A percentile compares a stretch with the other conserved stretches of the same genome.
These are phyloP conservation scores for Patella pellucida DNA, from an alignment of 2,888 invertebrate genomes.

Conservation along the genomic window DNA sequence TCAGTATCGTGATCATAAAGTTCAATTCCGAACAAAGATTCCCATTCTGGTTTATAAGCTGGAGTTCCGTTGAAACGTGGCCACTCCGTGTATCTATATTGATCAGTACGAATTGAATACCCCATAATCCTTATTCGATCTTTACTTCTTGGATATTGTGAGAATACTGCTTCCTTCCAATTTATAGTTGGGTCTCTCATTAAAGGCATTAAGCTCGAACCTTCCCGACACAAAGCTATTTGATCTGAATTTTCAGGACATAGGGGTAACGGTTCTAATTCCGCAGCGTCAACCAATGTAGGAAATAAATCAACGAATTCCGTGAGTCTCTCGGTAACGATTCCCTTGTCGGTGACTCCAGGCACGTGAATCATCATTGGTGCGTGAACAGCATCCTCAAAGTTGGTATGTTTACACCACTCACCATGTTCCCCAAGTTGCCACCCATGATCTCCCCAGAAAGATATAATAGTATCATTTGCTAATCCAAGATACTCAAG, in stretches of 20 bases:
- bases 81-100: constrained; percentile 52
- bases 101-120: constrained; percentile 44
- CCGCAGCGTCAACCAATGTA: constrained; percentile 52
- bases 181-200: constrained; percentile 27
- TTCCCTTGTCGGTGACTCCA: constrained; percentile 38
- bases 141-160: constrained; percentile 25
- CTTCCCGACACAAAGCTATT: constrained; percentile 43
- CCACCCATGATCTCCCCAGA: constrained; percentile 48
- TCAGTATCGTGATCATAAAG: constrained; percentile 40
- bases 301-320: constrained; percentile 57
- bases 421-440: constrained; percentile 43
- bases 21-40: constrained; percentile 29
- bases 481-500: constrained; percentile 34
- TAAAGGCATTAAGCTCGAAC: constrained; percentile 43
- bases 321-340: constrained; percentile 43
- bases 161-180: constrained; percentile 28
- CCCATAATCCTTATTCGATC: constrained; percentile 36
- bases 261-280: constrained; percentile 30
- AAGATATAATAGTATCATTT: constrained; percentile 41
- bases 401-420: constrained; percentile 52
- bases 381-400: constrained; percentile 50
- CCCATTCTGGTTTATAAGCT: constrained; percentile 36
- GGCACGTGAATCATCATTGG: constrained; percentile 51
- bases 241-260: constrained; percentile 42
- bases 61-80: constrained; percentile 31